phyloP scores from a whole-genome alignment of 2,888 invertebrate genomes.

The Petrolisthes manimaculis region DNA sequence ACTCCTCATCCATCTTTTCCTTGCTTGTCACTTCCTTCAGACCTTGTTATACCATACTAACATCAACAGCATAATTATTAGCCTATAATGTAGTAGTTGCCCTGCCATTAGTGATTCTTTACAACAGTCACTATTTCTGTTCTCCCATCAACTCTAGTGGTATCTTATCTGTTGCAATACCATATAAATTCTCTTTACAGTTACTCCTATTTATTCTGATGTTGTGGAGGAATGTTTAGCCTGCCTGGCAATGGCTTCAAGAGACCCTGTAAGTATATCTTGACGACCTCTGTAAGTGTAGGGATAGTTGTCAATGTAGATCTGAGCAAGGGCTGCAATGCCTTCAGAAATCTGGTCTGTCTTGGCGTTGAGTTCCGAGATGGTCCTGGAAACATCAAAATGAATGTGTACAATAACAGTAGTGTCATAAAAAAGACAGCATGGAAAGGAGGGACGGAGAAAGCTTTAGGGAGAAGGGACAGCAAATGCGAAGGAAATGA shows the following conservation, averaged over 20 bases:
- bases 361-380: slow-evolving; percentile 41
- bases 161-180: too few species aligned
- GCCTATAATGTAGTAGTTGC: too few species aligned
- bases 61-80: too few species aligned
- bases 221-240: background rate
- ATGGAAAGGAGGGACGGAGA: background rate
- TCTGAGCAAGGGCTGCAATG: slow-evolving; percentile 44
- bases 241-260: background rate
- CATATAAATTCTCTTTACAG: too few species aligned
- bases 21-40: too few species aligned
- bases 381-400: slow-evolving; percentile 30
- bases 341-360: slow-evolving; percentile 48
- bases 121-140: too few species aligned
- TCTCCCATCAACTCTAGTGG: too few species aligned
- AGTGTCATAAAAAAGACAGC: background rate
- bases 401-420: background rate
- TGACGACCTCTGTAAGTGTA: slow-evolving; percentile 20
- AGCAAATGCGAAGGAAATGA: background rate
- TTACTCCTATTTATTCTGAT: background rate
- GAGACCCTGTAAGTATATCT: background rate
- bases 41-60: too few species aligned
- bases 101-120: too few species aligned
- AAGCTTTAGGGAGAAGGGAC: too few species aligned
- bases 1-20: too few species aligned
- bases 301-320: slow-evolving; percentile 47